Evolutionary conservation across 2,113 vertebrate species (phyloP), one percentile per base, ranked within the genome.

Genomic region (Microcebus tavaratra): DNA sequence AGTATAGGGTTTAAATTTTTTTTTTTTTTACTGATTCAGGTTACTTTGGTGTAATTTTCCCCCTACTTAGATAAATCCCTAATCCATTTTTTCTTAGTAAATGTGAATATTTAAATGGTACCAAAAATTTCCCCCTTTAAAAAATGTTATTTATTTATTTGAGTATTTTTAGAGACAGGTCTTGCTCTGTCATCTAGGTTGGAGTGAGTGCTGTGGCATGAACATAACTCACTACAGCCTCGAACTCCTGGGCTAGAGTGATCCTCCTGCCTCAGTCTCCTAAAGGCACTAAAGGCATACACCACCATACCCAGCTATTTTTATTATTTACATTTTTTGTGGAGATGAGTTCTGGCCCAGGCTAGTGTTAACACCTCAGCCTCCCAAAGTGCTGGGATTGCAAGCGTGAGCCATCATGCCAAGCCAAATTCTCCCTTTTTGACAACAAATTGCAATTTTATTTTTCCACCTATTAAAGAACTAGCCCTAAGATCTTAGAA

Each of bases 11-110:
- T 90, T 65, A 86, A 67, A 14, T 90, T 61, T 61, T 65, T 85
- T 42, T 34, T 65, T 73, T 78, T 50, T 42, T 80, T 48, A 83
- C 67, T 86, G 34, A 59, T 55, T 10, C 50, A 89, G 88, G 13
- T 73, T 68, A 90, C 92, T 75, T 95, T 91, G 79, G 42, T 85
- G 31, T 68, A 59, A 80, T 82, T 96, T 94, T 85, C 17, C n/a
- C 79, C 50, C 36, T 85, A 39, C 21, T 70, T 87, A 94, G 21
- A 83, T 94, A 88, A 61, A 78, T 12, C 21, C 34, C 34, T 53
- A 92, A 27, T n/a, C 45, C 82, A 57, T 25, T 67, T 59, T 90
- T 93, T 96, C 10, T 55, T 93, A 34, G 14, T 65, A 53, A 92
- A 65, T 4, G 42, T 12, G 18, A 65, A 31, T 59, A 36, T 73